These are phyloP conservation scores for Menidia beryllina DNA, from an alignment of 2,113 vertebrate genomes.

Conservation along the genomic window DNA sequence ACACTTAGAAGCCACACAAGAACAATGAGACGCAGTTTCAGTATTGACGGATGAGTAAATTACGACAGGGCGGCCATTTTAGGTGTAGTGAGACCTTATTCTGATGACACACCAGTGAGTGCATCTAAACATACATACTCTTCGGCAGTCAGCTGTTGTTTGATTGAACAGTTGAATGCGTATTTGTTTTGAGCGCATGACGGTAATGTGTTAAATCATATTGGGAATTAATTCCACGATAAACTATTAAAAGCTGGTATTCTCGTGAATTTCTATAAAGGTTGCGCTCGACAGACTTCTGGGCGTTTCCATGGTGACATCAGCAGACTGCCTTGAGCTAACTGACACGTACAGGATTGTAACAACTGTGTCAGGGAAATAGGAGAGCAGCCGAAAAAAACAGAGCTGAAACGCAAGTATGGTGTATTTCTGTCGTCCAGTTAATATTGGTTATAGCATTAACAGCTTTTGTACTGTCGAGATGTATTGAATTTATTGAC, in stretches of 20 bases:
- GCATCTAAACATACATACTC: background rate
- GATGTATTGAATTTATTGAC: slow-evolving; percentile 39
- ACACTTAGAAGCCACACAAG: too few relatives aligned
- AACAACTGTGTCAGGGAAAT: slow-evolving; percentile 13
- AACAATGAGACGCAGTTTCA: background rate
- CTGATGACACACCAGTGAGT: slow-evolving; percentile 45
- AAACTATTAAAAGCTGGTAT: background rate
- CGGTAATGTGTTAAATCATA: too few relatives aligned
- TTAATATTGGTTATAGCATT: background rate
- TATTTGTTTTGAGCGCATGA: background rate
- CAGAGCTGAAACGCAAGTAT: background rate
- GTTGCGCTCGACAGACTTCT: slow-evolving; percentile 7
- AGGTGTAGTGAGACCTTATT: slow-evolving; percentile 53
- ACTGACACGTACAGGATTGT: slow-evolving; percentile 60
- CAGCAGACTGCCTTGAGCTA: slow-evolving; percentile 34
- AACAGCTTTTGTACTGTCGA: fast-evolving
- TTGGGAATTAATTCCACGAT: background rate
- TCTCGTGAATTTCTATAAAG: too few relatives aligned
- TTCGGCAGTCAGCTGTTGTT: background rate
- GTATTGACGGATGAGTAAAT: background rate
- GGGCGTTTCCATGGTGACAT: slow-evolving; percentile 67
- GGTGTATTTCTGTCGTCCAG: fast-evolving
- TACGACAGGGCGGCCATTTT: slow-evolving; percentile 70
- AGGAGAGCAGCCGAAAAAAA: slow-evolving; percentile 11
- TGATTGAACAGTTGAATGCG: too few relatives aligned